These are phyloP conservation scores for Acanthisitta chloris DNA, from an alignment of 2,113 vertebrate genomes.

Conservation along the genomic window DNA sequence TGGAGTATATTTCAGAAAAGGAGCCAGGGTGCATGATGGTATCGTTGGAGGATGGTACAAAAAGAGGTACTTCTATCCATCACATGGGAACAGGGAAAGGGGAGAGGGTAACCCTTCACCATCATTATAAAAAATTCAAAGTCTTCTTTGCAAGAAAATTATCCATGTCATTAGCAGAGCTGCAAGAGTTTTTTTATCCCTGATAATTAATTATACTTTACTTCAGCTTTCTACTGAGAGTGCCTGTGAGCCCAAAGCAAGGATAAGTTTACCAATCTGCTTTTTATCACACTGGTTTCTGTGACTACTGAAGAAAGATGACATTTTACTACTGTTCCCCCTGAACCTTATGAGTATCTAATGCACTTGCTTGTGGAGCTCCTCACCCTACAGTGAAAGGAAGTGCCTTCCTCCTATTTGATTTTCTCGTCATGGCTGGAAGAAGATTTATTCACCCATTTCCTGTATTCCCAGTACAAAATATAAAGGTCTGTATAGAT, in stretches of 20 bases:
- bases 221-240: neutral
- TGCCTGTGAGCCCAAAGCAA: neutral
- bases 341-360: neutral
- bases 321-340: neutral
- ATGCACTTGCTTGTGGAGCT: neutral
- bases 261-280: neutral
- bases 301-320: neutral
- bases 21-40: neutral
- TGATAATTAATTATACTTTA: neutral
- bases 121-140: neutral
- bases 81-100: fast-evolving
- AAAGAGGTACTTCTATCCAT: neutral
- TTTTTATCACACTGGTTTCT: neutral
- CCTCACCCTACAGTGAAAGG: neutral
- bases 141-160: neutral
- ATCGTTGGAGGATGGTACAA: neutral
- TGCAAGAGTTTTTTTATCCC: neutral
- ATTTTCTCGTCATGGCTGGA: neutral
- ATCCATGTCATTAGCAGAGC: neutral
- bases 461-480: neutral
- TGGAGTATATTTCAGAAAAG: neutral
- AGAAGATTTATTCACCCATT: neutral
- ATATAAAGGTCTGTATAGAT: neutral
- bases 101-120: neutral
- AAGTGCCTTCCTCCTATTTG: neutral